Conservation (phyloP, 2,113 vertebrate species). For the Crotalus tigris region DNA sequence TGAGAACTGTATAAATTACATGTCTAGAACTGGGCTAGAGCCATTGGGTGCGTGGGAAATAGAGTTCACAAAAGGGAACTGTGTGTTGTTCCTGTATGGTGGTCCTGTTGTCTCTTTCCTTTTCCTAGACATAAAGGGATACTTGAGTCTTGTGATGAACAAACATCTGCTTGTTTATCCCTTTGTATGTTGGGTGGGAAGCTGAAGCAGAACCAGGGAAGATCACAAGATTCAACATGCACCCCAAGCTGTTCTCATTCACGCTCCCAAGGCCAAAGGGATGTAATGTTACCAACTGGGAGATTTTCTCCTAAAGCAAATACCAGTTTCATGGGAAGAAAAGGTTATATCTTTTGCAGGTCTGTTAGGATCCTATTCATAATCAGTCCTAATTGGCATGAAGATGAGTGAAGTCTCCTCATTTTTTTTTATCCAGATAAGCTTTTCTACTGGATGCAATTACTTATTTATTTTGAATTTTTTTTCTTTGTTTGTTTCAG, state of each 20-base stretch:
- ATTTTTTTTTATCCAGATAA: not conserved
- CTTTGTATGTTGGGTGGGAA: not conserved
- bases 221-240: not conserved
- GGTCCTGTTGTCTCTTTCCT: not conserved
- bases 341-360: not conserved
- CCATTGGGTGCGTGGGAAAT: no score
- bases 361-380: not conserved
- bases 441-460: not conserved
- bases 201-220: not conserved
- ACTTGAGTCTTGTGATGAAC: not conserved
- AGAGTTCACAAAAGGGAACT: not conserved
- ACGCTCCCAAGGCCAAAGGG: not conserved
- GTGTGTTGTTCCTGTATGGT: not conserved
- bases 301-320: not conserved
- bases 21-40: not conserved
- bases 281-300: not conserved
- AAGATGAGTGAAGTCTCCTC: not conserved
- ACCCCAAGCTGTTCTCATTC: not conserved
- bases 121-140: not conserved
- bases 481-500: not conserved
- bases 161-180: not conserved
- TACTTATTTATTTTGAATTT: not conserved
- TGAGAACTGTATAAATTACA: slow-evolving; percentile 6
- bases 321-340: not conserved
- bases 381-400: not conserved